Evolutionary conservation across 2,797 vertebrate species (phyloP), one percentile per base, ranked within the genome.

Genomic region (Parauchenoglanis ngamensis): DNA sequence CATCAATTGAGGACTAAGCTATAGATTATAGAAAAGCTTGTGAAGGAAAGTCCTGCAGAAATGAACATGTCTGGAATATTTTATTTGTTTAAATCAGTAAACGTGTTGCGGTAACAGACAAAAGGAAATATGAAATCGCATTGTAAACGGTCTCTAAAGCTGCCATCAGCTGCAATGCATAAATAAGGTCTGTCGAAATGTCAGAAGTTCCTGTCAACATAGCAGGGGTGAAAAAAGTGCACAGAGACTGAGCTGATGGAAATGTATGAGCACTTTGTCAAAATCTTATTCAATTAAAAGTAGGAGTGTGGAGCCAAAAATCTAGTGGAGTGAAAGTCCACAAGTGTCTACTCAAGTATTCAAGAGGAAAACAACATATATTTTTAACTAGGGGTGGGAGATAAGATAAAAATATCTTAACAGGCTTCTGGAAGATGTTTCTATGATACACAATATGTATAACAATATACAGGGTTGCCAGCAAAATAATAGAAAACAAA

Each of bases 1-100:
- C 52, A 56, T 57, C 52, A 23, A 6, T 25, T 23, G 4, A 87
- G 35, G 56, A 59, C 40, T 49, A 82, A 72, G 49, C 65, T 59
- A 52, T 72, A 86, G 75, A 81, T 72, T 63, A 79, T 52, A 31
- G 15, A 77, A 87, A 63, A 67, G 59, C 21, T 79, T 40, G 35
- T 28, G 49, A 67, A 46, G 54, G 25, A 77, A 83, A 85, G 82
- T 67, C 57, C 4, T 57, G 65, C 67, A 81, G 67, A 84, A 84
- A 59, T 84, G n/a, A 83, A 76, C 54, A 79, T 54, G 25, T 75
- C 35, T 54, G 40, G 13, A 76, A 81, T 78, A 23, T 12, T n/a
- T 44, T 52, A 13, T 10, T 54, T 81, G 15, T 83, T 77, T 67
- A 25, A 44, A 84, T 83, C n/a, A 61, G 54, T 56, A 49, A 59